Percentiles rank a stretch among this genome's conserved stretches.
These are phyloP conservation scores for Colinus virginianus DNA, from an alignment of 2,113 vertebrate genomes.

Conservation along the genomic window DNA sequence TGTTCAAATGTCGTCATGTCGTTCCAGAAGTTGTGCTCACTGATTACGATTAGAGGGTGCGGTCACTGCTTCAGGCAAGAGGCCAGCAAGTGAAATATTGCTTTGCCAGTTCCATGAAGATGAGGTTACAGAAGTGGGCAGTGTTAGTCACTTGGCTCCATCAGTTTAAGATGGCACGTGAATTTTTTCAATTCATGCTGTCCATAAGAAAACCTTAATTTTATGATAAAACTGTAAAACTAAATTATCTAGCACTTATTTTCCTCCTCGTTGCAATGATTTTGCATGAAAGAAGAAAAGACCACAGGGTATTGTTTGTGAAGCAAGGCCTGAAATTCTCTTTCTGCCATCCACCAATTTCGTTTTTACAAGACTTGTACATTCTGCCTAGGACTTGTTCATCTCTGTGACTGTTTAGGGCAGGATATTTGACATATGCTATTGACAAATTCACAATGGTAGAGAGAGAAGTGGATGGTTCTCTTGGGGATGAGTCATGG, in stretches of 20 bases:
- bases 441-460: not conserved
- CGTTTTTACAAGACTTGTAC: not conserved
- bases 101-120: not conserved
- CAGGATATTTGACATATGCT: not conserved
- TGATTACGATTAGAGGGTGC: not conserved
- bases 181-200: not conserved
- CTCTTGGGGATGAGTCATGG: not conserved
- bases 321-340: not conserved
- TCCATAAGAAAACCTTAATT: not conserved
- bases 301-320: not conserved
- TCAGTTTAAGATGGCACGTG: not conserved
- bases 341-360: not conserved
- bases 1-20: not conserved
- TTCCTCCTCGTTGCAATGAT: not conserved
- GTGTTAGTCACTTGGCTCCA: not conserved
- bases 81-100: not conserved
- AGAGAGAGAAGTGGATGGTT: not conserved
- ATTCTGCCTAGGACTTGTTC: not conserved
- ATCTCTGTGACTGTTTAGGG: not conserved
- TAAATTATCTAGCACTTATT: not conserved
- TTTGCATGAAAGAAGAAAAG: not conserved
- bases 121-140: not conserved
- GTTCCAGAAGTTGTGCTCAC: conserved; percentile 31
- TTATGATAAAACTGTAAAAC: not conserved
- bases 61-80: not conserved